Conservation (phyloP, 2,113 vertebrate genomes). For the Aegotheles bennettii region DNA sequence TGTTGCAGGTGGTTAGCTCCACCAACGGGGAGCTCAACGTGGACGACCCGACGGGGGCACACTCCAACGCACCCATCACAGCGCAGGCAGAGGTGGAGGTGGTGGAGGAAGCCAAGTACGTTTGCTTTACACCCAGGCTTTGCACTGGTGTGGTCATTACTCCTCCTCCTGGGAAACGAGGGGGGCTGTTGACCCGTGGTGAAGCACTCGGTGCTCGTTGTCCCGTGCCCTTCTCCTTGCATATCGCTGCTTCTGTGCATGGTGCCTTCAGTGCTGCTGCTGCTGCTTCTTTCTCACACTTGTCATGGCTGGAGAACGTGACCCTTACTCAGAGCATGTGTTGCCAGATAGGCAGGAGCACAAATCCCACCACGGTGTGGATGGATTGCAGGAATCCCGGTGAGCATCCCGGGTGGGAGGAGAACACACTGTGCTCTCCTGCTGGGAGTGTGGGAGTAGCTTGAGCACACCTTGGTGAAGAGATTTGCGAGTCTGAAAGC, state of each 20-base stretch:
- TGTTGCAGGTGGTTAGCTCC: conserved; percentile 93
- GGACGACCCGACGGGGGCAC: conserved; percentile 87
- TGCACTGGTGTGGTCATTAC: conserved; percentile 7
- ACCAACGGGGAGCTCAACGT: conserved; percentile 97
- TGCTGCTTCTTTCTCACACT: conserved; percentile 45
- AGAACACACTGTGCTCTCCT: neutral
- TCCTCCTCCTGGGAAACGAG: conserved; percentile 14
- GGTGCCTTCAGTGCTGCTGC: conserved; percentile 55
- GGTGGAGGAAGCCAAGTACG: conserved; percentile 98
- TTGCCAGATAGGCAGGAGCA: neutral
- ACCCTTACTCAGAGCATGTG: conserved; percentile 37
- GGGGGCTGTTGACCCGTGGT: conserved; percentile 33
- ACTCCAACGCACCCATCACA: conserved; percentile 92
- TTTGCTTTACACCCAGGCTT: conserved; percentile 58
- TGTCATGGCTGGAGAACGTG: conserved; percentile 47
- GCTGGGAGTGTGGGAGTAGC: neutral
- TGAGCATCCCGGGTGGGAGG: neutral
- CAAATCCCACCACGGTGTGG: neutral
- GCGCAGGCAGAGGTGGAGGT: conserved; percentile 95
- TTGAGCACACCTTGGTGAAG: neutral
- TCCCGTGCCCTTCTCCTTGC: conserved; percentile 51
- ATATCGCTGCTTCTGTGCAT: conserved; percentile 69
- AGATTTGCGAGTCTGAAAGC: neutral
- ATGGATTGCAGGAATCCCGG: neutral
- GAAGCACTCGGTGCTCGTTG: conserved; percentile 44